Percentiles rank a stretch among this genome's conserved stretches.
These are phyloP conservation scores for Knipowitschia caucasica DNA, from an alignment of 2,797 vertebrate species.

Conservation along the genomic window DNA sequence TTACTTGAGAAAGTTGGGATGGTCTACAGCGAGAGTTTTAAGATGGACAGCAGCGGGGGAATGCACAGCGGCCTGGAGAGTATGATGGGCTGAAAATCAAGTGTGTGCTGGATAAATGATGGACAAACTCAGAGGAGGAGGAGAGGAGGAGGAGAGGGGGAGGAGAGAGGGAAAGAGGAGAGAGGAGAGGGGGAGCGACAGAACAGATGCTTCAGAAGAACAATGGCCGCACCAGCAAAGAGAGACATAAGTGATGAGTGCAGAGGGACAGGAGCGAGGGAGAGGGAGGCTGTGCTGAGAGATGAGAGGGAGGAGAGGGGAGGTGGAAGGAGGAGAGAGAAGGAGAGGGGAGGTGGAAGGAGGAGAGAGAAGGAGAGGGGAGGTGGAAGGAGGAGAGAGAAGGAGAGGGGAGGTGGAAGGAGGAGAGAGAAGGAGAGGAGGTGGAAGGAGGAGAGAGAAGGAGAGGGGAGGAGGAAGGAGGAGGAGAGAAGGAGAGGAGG, in stretches of 20 bases:
- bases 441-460: constrained; percentile 10
- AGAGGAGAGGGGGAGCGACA: not conserved
- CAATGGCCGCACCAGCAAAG: constrained; percentile 48
- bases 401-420: constrained; percentile 25
- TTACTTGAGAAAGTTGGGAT: too few relatives aligned
- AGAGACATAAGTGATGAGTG: constrained; percentile 59
- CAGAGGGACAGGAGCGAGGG: constrained; percentile 41
- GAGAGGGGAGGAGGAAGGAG: constrained; percentile 31
- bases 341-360: constrained; percentile 30
- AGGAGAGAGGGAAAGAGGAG: not conserved
- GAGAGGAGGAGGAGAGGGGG: not conserved
- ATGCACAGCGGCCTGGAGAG: not conserved
- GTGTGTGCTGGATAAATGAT: constrained; percentile 47
- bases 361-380: not conserved
- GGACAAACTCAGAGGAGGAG: constrained; percentile 18
- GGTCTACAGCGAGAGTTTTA: too few relatives aligned
- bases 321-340: constrained; percentile 19
- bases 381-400: constrained; percentile 12
- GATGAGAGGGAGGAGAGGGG: constrained; percentile 41
- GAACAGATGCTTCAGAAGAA: constrained; percentile 58
- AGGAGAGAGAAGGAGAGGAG: constrained; percentile 52
- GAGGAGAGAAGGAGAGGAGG: not conserved
- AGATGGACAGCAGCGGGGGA: constrained; percentile 46
- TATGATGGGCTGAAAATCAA: constrained; percentile 17
- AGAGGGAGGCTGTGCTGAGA: constrained; percentile 60